Evolutionary conservation across 2,797 vertebrate species (phyloP), one percentile per base, ranked within the genome.

Genomic region (Phyllotis vaccarum): DNA sequence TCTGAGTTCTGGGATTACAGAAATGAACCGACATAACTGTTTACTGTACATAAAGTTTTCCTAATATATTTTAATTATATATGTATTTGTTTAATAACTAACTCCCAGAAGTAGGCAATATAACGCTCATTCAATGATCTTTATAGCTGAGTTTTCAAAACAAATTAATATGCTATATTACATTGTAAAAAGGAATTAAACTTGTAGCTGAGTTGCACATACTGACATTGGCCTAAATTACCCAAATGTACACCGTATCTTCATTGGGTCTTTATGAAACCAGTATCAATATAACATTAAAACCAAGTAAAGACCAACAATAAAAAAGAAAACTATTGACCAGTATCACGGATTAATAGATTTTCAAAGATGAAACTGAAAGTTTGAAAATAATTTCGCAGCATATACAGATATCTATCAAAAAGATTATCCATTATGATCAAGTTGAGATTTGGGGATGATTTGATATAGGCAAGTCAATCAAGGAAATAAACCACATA

Each of bases 31-130:
- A 58, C 24, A 34, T 58, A 56, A 19, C 56, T 88, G 24, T 87
- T 72, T 87, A 40, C 31, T 27, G 22, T 56, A 2, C 86, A 43
- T 74, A 43, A 6, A 43, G 37, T 37, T 86, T 90, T 13, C 37
- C 86, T 79, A 87, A 82, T 83, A 22, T 76, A 92, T 78, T 68
- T 89, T 82, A 94, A n/a, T 12, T 89, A 43, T 70, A 13, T 76
- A 79, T 75, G 89, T 96, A 79, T 56, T 91, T 93, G 31, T 89
- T 93, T 90, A 92, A 91, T 81, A 21, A 80, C 11, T 89, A 52
- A 16, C 34, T 91, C 29, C 27, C 34, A 85, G 24, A 9, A 52
- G 60, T 76, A 90, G 54, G 19, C n/a, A 92, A n/a, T 95, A 87
- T 85, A 95, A 87, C n/a, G 17, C 17, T 52, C 40, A 54, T 56